Conservation (phyloP, 2,797 vertebrate genomes). For the Urosaurus nigricauda region DNA sequence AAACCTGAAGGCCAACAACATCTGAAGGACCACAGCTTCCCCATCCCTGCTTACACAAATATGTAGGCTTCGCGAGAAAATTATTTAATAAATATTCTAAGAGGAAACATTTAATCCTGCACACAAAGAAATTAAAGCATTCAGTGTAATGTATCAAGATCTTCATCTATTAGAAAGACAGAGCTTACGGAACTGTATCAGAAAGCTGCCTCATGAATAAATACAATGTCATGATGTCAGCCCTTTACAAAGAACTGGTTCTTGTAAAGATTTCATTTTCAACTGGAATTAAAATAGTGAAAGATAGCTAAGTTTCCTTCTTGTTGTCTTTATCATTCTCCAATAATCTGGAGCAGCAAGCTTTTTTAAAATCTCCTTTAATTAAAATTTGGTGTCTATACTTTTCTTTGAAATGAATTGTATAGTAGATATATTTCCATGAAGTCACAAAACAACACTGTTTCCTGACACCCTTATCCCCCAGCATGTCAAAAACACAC, state of each 20-base stretch:
- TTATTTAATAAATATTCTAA: background rate
- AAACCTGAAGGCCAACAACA: no score
- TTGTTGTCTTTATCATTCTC: background rate
- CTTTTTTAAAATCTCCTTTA: constrained; percentile 38
- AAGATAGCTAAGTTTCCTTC: constrained; percentile 13
- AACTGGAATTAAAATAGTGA: constrained; percentile 9
- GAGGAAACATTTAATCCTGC: background rate
- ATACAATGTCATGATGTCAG: background rate
- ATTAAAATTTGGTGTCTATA: constrained; percentile 14
- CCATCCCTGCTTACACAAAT: no score
- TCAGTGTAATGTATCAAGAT: background rate
- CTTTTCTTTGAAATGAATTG: background rate
- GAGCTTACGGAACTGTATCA: no score
- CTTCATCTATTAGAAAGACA: background rate
- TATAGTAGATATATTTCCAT: constrained; percentile 6
- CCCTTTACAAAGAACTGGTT: background rate
- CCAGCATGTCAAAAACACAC: constrained; percentile 33
- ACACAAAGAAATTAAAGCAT: background rate
- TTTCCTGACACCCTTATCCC: constrained; percentile 41
- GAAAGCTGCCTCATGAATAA: background rate
- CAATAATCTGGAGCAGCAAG: constrained; percentile 46
- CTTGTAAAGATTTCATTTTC: constrained; percentile 29
- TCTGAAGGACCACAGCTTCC: no score
- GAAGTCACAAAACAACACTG: constrained; percentile 35
- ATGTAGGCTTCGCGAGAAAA: background rate